These are phyloP conservation scores for Leptinotarsa haldemani DNA, from an alignment of 2,888 invertebrate species.

Conservation along the genomic window DNA sequence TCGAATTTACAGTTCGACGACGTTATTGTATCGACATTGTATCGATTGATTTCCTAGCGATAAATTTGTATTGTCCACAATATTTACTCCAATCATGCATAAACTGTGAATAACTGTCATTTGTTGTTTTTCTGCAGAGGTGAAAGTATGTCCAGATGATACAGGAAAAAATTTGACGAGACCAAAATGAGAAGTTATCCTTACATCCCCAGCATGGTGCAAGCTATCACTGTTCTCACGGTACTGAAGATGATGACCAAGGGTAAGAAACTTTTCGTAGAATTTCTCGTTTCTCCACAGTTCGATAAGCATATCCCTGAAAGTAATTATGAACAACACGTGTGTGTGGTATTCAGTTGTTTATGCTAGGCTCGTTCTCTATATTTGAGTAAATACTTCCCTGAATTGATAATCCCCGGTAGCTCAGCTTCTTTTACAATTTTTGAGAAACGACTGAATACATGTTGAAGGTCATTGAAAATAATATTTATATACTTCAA, in stretches of 20 bases:
- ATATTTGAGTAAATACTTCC: too few relatives aligned
- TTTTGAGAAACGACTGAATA: too few relatives aligned
- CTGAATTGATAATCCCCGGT: too few relatives aligned
- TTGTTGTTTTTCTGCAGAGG: slow-evolving; percentile 52
- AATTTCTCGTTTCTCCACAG: not conserved
- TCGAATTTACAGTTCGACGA: slow-evolving; percentile 47
- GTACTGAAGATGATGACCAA: slow-evolving; percentile 85
- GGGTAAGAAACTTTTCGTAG: slow-evolving; percentile 68
- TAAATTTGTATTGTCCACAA: slow-evolving; percentile 23
- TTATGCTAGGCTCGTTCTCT: too few relatives aligned
- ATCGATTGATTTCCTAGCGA: slow-evolving; percentile 38
- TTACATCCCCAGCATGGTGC: slow-evolving; percentile 77
- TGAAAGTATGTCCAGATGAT: slow-evolving; percentile 65
- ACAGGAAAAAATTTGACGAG: slow-evolving; percentile 50
- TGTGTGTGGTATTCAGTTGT: too few relatives aligned
- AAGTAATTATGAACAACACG: too few relatives aligned
- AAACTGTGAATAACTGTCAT: slow-evolving; percentile 22
- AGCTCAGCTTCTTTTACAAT: too few relatives aligned
- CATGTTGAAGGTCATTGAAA: too few relatives aligned
- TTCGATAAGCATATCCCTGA: not conserved
- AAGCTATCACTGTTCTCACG: slow-evolving; percentile 86
- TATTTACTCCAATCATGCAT: slow-evolving; percentile 23
- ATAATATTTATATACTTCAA: too few relatives aligned
- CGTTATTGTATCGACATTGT: slow-evolving; percentile 39
- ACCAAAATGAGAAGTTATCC: slow-evolving; percentile 73